Evolutionary conservation across 1,140 invertebrate species (phyloP).

Genomic region (Zaprionus lachaisei): DNA sequence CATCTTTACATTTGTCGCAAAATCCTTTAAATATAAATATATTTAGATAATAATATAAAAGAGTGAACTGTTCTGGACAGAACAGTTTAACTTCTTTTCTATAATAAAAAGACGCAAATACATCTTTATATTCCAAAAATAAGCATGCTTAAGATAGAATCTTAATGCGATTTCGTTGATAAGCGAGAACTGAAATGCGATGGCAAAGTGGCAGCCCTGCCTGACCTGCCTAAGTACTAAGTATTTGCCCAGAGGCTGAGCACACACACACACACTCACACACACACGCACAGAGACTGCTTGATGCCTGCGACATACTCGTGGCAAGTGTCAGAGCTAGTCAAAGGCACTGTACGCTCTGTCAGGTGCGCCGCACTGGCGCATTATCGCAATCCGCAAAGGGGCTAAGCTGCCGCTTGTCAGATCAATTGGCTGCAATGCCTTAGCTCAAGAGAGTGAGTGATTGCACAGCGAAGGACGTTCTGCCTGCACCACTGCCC

Average conservation of each 20-base stretch:
- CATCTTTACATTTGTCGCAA: too few species aligned
- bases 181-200: conserved; percentile 26
- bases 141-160: not conserved
- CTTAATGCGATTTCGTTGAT: not conserved
- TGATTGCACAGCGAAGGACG: conserved; percentile 9
- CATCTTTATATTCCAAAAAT: too few species aligned
- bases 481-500: not conserved
- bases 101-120: too few species aligned
- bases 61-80: too few species aligned
- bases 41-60: too few species aligned
- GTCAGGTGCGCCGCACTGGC: conserved; percentile 44
- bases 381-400: conserved; percentile 30
- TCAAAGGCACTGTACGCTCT: conserved; percentile 43
- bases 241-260: conserved; percentile 64
- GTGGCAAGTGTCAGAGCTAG: conserved; percentile 7
- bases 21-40: too few species aligned
- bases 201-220: conserved; percentile 44
- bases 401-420: conserved; percentile 49
- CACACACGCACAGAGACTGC: not conserved
- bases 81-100: too few species aligned
- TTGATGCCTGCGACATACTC: not conserved
- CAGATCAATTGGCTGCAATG: conserved; percentile 71
- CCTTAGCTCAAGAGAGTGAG: conserved; percentile 4
- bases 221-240: conserved; percentile 30
- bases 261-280: conserved; percentile 12